Evolutionary conservation across 1,140 invertebrate genomes (phyloP).

Genomic region (Helicoverpa zea): DNA sequence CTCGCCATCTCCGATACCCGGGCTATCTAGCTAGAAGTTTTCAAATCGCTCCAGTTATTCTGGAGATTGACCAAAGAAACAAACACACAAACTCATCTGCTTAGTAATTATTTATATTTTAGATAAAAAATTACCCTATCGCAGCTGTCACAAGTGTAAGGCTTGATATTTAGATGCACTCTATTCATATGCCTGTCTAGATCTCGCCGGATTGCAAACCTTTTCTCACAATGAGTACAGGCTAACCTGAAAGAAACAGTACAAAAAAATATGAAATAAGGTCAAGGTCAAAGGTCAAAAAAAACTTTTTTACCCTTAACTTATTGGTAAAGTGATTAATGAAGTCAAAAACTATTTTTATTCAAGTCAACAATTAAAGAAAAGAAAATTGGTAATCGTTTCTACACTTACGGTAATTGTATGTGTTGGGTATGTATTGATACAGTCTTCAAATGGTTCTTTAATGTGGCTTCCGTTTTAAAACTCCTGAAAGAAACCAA

Average conservation of each 20-base stretch:
- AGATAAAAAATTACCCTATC: slow-evolving; percentile 67
- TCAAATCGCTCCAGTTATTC: no score
- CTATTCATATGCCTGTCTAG: slow-evolving; percentile 73
- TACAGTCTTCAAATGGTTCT: slow-evolving; percentile 71
- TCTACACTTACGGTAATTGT: slow-evolving; percentile 71
- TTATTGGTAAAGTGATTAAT: no score
- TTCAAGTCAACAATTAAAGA: no score
- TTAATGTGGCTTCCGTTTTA: slow-evolving; percentile 65
- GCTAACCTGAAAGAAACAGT: slow-evolving; percentile 63
- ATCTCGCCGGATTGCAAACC: slow-evolving; percentile 70
- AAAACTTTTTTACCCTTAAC: neutral
- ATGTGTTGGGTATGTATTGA: slow-evolving; percentile 65
- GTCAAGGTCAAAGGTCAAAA: neutral
- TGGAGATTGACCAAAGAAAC: neutral
- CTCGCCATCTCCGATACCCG: no score
- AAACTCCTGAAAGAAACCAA: slow-evolving; percentile 68
- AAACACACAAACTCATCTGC: no score
- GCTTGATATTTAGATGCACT: slow-evolving; percentile 73
- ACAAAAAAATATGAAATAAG: neutral
- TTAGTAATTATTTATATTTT: no score
- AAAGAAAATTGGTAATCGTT: neutral
- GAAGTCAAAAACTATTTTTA: no score
- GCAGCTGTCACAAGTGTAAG: slow-evolving; percentile 75
- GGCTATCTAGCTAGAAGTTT: no score
- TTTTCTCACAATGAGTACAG: slow-evolving; percentile 74